A percentile compares a stretch with the other conserved stretches of the same genome.
These are phyloP conservation scores for Popillia japonica DNA, from an alignment of 1,140 invertebrate genomes.

Conservation along the genomic window DNA sequence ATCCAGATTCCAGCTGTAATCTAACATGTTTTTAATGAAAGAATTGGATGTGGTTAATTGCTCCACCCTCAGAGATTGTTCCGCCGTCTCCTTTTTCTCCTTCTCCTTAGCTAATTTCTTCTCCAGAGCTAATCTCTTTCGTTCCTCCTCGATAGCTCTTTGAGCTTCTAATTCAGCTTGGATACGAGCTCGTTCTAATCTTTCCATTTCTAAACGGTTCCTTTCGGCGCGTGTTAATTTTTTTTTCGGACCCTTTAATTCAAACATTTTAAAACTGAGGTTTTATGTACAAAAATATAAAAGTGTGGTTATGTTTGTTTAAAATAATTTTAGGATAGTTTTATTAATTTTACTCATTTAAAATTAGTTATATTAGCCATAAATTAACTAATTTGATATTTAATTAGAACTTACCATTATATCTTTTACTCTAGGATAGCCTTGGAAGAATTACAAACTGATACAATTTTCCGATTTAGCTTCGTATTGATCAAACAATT, in stretches of 20 bases:
- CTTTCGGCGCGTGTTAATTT: not conserved
- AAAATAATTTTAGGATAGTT: no score
- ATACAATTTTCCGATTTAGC: no score
- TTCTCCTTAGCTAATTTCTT: constrained; percentile 49
- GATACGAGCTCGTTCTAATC: constrained; percentile 5
- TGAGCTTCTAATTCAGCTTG: constrained; percentile 50
- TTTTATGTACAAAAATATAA: not conserved
- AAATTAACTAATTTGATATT: no score
- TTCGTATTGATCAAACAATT: no score
- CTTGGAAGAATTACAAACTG: no score
- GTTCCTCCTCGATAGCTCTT: constrained; percentile 58
- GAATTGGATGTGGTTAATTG: constrained; percentile 46
- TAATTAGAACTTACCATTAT: no score
- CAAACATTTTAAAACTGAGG: not conserved
- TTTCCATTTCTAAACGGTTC: constrained; percentile 7
- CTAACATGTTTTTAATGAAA: constrained; percentile 42
- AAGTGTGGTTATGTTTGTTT: not conserved
- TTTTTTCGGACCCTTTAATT: constrained; percentile 10
- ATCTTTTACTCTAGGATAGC: no score
- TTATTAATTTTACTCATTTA: no score
- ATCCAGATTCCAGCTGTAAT: constrained; percentile 29
- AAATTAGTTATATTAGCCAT: no score
- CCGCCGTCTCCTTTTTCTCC: constrained; percentile 50
- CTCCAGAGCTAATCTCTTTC: constrained; percentile 50
- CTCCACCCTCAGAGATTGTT: constrained; percentile 49